Conservation (phyloP, 2,797 vertebrate genomes). For the Xenops minutus region DNA sequence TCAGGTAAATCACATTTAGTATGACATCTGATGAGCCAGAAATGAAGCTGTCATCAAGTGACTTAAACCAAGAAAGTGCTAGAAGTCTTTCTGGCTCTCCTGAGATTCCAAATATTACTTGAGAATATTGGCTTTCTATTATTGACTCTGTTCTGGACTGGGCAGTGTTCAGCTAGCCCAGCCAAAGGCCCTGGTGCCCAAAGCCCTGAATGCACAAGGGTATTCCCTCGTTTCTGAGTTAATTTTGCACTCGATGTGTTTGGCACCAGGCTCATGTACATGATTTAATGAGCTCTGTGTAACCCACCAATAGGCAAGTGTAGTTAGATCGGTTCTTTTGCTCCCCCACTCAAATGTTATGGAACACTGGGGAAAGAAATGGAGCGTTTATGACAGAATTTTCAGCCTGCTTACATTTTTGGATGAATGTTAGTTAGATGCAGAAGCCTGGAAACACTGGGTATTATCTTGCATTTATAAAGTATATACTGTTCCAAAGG, state of each 20-base stretch:
- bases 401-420: slow-evolving; percentile 25
- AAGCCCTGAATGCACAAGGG: background rate
- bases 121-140: background rate
- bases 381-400: slow-evolving; percentile 1
- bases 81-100: background rate
- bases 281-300: background rate
- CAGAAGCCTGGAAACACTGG: background rate
- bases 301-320: background rate
- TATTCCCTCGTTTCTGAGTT: background rate
- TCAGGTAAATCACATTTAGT: background rate
- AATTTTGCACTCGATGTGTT: background rate
- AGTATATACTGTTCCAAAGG: background rate
- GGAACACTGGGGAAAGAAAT: background rate
- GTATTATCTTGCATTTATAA: slow-evolving; percentile 3
- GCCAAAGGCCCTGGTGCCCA: background rate
- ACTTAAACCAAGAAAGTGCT: background rate
- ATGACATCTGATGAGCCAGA: background rate
- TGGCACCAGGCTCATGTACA: background rate
- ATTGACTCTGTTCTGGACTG: background rate
- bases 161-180: background rate
- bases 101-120: background rate
- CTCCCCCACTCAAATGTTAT: background rate
- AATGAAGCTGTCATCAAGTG: background rate
- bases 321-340: background rate
- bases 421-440: slow-evolving; percentile 6